phyloP scores from a whole-genome alignment of 1,140 invertebrate species.

The Ephestia elutella region DNA sequence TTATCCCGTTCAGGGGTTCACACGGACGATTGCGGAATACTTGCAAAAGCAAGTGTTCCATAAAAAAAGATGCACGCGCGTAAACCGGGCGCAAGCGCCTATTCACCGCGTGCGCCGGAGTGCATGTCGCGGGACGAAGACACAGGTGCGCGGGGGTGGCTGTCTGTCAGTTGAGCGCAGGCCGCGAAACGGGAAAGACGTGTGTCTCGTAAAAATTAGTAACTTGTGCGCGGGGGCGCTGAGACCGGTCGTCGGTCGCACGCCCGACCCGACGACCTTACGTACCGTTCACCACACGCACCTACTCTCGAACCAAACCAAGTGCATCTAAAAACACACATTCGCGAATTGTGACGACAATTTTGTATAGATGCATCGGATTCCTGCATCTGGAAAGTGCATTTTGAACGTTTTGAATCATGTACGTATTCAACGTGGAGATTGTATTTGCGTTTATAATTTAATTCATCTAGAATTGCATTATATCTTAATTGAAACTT shows the following conservation, averaged over 20 bases:
- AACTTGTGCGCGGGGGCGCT: constrained; percentile 42
- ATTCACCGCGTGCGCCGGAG: constrained; percentile 28
- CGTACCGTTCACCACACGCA: constrained; percentile 63
- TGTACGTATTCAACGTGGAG: constrained; percentile 45
- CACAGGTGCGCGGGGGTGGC: constrained; percentile 27
- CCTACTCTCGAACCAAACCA: constrained; percentile 38
- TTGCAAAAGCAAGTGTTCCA: too few relatives aligned
- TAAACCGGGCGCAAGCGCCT: constrained; percentile 12
- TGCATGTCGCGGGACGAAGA: constrained; percentile 13
- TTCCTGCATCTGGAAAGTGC: constrained; percentile 21
- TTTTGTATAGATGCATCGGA: constrained; percentile 32
- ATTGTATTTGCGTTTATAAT: too few relatives aligned
- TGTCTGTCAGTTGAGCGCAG: constrained; percentile 34
- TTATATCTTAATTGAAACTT: too few relatives aligned
- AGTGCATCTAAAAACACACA: constrained; percentile 35
- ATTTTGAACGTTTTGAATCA: constrained; percentile 24
- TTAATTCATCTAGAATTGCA: too few relatives aligned
- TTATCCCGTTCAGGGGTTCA: too few relatives aligned
- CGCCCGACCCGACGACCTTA: constrained; percentile 63
- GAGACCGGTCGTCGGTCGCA: constrained; percentile 56
- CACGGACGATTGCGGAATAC: too few relatives aligned
- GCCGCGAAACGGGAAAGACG: constrained; percentile 27
- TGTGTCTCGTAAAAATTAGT: constrained; percentile 14
- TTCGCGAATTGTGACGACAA: constrained; percentile 24
- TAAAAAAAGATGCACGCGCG: neutral